Conservation (phyloP, 2,113 vertebrate genomes). For the Ctenodactylus gundi region DNA sequence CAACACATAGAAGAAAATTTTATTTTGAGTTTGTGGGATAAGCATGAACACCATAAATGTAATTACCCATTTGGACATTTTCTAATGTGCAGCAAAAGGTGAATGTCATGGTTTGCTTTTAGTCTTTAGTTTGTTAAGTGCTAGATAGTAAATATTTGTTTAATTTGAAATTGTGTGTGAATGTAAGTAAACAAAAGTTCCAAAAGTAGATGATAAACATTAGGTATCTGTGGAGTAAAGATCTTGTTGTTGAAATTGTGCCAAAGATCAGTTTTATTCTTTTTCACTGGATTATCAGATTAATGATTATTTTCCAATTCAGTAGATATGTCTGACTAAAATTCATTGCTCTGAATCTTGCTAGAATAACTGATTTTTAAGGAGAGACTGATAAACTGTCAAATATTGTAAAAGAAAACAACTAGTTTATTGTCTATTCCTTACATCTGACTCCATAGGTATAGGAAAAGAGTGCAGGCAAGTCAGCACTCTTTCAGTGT, state of each 20-base stretch:
- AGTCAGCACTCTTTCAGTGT: neutral
- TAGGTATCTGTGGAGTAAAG: neutral
- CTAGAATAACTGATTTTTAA: neutral
- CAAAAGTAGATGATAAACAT: neutral
- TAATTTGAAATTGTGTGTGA: neutral
- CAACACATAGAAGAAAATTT: too few species aligned
- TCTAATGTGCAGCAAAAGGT: rapidly evolving
- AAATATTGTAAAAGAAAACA: neutral
- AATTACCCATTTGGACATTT: too few species aligned
- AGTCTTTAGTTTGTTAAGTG: neutral
- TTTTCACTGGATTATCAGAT: neutral
- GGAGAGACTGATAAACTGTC: neutral
- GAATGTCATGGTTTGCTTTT: too few species aligned
- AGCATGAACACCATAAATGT: too few species aligned
- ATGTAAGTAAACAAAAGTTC: neutral
- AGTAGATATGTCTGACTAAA: neutral
- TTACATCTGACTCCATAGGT: neutral
- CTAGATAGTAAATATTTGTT: neutral
- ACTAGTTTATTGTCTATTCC: neutral
- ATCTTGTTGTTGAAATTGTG: neutral
- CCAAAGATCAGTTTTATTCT: neutral
- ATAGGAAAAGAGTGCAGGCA: neutral
- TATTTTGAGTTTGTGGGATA: too few species aligned
- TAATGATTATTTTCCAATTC: neutral
- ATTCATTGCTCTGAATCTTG: neutral